Percentiles rank a stretch among this genome's conserved stretches.
Conservation (phyloP, 2,113 vertebrate species). For the Halcyon senegalensis region DNA sequence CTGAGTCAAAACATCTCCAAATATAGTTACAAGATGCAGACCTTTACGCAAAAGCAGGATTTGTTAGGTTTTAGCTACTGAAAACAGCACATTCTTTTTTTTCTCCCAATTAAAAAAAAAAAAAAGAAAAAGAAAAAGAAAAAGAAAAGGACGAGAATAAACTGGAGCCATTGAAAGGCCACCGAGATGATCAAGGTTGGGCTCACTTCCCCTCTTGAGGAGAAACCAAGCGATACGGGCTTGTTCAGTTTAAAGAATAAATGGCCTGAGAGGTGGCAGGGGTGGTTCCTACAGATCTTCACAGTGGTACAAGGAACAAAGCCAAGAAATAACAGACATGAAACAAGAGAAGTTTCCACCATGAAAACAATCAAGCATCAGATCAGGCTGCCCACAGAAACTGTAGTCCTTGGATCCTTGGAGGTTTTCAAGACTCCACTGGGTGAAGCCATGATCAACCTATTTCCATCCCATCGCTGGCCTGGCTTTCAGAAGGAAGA, state of each 20-base stretch:
- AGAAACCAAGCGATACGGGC: neutral
- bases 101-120: neutral
- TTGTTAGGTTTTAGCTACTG: neutral
- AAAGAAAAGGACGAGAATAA: neutral
- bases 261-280: accelerated
- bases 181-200: neutral
- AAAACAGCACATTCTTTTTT: neutral
- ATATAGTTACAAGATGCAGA: neutral
- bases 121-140: neutral
- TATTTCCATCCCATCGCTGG: neutral
- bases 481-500: neutral
- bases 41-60: neutral
- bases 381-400: neutral
- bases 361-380: neutral
- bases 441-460: neutral
- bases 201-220: neutral
- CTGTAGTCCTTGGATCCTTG: neutral
- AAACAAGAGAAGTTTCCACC: neutral
- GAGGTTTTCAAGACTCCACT: neutral
- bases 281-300: neutral
- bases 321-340: neutral
- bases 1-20: neutral
- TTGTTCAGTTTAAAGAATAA: neutral
- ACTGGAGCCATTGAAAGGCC: neutral
- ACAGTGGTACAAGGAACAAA: neutral